Conservation (phyloP, 2,888 invertebrate genomes). For the Beris morrisii region DNA sequence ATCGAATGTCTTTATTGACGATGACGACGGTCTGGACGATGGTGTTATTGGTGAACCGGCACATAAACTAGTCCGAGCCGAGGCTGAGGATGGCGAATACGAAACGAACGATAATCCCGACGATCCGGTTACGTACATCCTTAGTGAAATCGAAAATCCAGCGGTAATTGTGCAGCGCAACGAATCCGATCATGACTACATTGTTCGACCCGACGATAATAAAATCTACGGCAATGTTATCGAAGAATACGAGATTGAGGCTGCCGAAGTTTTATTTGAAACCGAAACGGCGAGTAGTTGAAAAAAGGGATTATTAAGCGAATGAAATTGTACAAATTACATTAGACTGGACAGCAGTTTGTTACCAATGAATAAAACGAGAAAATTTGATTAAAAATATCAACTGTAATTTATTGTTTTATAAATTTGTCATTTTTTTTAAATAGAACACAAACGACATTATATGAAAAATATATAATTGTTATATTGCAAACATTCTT, state of each 20-base stretch:
- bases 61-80: neutral
- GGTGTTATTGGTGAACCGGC: constrained; percentile 32
- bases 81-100: neutral
- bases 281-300: too few relatives aligned
- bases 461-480: too few relatives aligned
- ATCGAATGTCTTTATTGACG: constrained; percentile 32
- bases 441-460: too few relatives aligned
- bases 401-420: too few relatives aligned
- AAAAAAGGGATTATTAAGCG: too few relatives aligned
- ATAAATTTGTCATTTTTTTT: too few relatives aligned
- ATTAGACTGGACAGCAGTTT: too few relatives aligned
- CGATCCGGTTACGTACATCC: constrained; percentile 11
- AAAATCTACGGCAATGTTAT: constrained; percentile 33
- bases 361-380: neutral
- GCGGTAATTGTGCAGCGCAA: constrained; percentile 34
- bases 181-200: constrained; percentile 36
- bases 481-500: too few relatives aligned
- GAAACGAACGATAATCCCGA: constrained; percentile 20
- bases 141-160: constrained; percentile 10
- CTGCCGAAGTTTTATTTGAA: too few relatives aligned
- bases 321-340: too few relatives aligned
- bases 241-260: constrained; percentile 28
- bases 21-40: constrained; percentile 36
- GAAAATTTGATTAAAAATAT: neutral
- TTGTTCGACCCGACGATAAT: constrained; percentile 25